Evolutionary conservation across 2,888 invertebrate species (phyloP).

Genomic region (Calliphora vomitoria): DNA sequence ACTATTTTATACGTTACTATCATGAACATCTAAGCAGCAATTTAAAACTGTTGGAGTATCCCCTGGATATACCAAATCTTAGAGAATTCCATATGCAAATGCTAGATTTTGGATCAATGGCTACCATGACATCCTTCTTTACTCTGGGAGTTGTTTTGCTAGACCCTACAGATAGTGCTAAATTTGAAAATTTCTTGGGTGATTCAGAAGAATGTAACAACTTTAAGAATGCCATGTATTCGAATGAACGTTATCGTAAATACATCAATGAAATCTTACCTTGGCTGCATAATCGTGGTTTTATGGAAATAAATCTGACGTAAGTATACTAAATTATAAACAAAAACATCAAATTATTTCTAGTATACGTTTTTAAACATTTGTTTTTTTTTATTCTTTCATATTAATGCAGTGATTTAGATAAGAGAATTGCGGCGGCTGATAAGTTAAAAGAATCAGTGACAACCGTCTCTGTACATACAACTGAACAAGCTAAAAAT

Average conservation of each 20-base stretch:
- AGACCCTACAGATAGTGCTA: conserved; percentile 79
- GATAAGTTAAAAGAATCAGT: conserved; percentile 26
- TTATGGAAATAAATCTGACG: conserved; percentile 74
- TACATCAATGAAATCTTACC: conserved; percentile 79
- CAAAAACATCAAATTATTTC: background rate
- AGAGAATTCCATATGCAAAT: conserved; percentile 78
- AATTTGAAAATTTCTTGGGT: conserved; percentile 78
- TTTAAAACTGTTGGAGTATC: conserved; percentile 78
- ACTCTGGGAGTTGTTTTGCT: conserved; percentile 79
- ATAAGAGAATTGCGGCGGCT: conserved; percentile 26
- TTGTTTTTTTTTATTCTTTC: background rate
- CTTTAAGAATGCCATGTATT: conserved; percentile 78
- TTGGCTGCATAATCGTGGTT: conserved; percentile 81
- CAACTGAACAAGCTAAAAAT: background rate
- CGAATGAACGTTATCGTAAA: conserved; percentile 77
- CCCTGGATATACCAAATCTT: conserved; percentile 77
- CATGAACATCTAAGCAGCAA: conserved; percentile 79
- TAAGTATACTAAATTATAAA: conserved; percentile 19
- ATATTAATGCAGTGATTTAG: conserved; percentile 45
- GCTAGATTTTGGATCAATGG: conserved; percentile 77
- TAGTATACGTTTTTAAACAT: background rate
- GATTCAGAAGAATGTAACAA: conserved; percentile 70
- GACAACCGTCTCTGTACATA: background rate
- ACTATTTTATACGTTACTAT: conserved; percentile 81
- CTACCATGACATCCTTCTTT: conserved; percentile 68